These are phyloP conservation scores for Drosophila chauvacae DNA, from an alignment of 1,140 invertebrate genomes.

Conservation along the genomic window DNA sequence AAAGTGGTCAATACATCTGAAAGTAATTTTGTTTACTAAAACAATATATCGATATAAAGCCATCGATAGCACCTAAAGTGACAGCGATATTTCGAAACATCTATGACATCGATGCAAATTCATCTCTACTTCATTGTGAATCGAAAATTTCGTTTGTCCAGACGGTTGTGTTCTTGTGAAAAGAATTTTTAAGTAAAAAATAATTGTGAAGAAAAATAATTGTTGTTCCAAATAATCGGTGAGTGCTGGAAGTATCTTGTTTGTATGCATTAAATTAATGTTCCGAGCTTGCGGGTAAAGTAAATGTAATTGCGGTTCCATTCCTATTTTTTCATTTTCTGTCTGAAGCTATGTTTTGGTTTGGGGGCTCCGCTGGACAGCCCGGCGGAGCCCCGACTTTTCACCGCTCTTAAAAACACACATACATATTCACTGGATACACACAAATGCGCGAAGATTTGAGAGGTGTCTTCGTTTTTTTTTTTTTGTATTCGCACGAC, in stretches of 20 bases:
- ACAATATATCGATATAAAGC: too few species aligned
- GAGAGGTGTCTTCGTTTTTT: conserved; percentile 56
- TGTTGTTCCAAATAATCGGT: conserved; percentile 4
- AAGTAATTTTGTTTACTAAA: too few species aligned
- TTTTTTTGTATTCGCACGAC: conserved; percentile 57
- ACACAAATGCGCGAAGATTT: conserved; percentile 57
- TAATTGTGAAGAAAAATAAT: background rate
- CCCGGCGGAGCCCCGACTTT: conserved; percentile 61
- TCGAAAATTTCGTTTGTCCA: background rate
- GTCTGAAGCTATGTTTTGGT: conserved; percentile 4
- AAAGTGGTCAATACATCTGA: too few species aligned
- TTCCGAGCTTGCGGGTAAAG: background rate
- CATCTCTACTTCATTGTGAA: background rate
- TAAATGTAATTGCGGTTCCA: background rate
- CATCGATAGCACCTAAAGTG: too few species aligned
- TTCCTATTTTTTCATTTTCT: background rate
- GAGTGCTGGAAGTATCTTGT: background rate
- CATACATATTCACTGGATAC: conserved; percentile 59
- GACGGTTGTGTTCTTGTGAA: background rate
- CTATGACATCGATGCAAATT: too few species aligned
- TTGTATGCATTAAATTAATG: background rate
- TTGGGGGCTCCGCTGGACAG: conserved; percentile 38
- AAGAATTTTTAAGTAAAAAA: background rate
- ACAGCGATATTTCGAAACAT: too few species aligned
- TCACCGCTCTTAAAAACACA: conserved; percentile 13